phyloP scores from a whole-genome alignment of 1,140 invertebrate species.

The Sinella curviseta region DNA sequence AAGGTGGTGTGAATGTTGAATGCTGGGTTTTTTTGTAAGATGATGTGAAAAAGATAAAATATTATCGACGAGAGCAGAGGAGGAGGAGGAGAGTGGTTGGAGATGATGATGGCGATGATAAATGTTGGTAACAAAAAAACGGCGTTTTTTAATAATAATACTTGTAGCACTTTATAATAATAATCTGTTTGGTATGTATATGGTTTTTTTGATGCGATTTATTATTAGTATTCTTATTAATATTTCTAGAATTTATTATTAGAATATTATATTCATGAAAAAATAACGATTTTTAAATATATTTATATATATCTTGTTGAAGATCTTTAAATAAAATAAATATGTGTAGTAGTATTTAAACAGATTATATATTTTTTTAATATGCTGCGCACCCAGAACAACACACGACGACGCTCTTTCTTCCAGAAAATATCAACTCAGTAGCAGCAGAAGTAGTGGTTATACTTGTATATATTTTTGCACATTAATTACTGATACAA shows the following conservation, averaged over 20 bases:
- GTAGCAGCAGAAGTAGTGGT: no score
- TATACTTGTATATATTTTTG: no score
- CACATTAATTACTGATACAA: no score
- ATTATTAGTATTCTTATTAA: not conserved
- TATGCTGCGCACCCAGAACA: no score
- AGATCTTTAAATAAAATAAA: not conserved
- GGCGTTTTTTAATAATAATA: not conserved
- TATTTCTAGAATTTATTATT: no score
- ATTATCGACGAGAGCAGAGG: not conserved
- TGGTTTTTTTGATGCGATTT: not conserved
- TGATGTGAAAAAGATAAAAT: not conserved
- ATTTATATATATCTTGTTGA: not conserved
- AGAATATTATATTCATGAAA: no score
- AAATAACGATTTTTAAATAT: not conserved
- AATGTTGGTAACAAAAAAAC: not conserved
- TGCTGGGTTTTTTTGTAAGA: not conserved
- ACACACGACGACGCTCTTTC: no score
- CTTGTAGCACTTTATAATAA: not conserved
- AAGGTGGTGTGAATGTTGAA: not conserved
- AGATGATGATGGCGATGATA: not conserved
- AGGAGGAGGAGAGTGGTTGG: not conserved
- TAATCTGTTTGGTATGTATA: not conserved
- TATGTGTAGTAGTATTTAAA: no score
- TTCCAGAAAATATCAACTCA: no score
- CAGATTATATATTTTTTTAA: no score